These are phyloP conservation scores for Trypoxylus dichotomus DNA, from an alignment of 1,140 invertebrate genomes.

Conservation along the genomic window DNA sequence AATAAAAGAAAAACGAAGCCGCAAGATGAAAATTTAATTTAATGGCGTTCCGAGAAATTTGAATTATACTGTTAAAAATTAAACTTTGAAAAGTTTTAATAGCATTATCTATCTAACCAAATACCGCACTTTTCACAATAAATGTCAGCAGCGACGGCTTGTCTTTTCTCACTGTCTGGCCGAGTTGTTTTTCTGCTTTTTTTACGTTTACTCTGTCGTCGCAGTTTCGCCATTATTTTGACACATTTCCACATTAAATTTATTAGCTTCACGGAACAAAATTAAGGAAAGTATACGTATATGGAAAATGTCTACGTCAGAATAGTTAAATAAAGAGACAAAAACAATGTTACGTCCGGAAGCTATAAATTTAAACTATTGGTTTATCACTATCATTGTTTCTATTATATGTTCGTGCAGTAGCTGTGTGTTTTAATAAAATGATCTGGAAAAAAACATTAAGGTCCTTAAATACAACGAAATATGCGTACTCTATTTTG, in stretches of 20 bases:
- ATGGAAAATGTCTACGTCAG: too few relatives aligned
- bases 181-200: background rate
- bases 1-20: constrained; percentile 13
- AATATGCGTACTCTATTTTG: too few relatives aligned
- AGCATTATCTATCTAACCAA: constrained; percentile 29
- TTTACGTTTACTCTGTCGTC: background rate
- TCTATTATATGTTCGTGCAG: too few relatives aligned
- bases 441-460: too few relatives aligned
- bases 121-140: constrained; percentile 28
- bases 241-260: background rate
- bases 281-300: background rate
- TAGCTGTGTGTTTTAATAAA: too few relatives aligned
- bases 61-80: constrained; percentile 30
- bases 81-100: constrained; percentile 29
- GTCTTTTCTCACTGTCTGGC: background rate
- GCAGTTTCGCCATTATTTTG: background rate
- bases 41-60: constrained; percentile 27
- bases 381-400: too few relatives aligned
- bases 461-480: too few relatives aligned
- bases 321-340: too few relatives aligned
- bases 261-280: background rate
- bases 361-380: too few relatives aligned
- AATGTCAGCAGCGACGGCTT: constrained; percentile 6
- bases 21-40: constrained; percentile 17
- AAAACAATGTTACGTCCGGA: too few relatives aligned